Percentiles rank a stretch among this genome's conserved stretches.
These are phyloP conservation scores for Myrmecophaga tridactyla DNA, from an alignment of 2,113 vertebrate species.

Conservation along the genomic window DNA sequence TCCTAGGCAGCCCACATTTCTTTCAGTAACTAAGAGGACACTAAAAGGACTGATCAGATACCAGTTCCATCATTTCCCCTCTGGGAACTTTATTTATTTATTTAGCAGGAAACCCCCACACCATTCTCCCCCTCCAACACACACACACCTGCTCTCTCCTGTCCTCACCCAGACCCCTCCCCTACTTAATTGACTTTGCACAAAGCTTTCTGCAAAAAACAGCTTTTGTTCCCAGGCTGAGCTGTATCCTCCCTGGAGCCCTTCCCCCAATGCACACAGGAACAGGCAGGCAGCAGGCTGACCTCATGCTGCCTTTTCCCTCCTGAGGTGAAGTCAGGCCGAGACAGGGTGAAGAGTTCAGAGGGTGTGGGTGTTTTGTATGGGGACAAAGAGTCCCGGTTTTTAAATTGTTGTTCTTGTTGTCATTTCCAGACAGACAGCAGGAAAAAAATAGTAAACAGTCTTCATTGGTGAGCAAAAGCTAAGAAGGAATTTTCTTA, in stretches of 20 bases:
- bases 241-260: neutral
- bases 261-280: neutral
- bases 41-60: neutral
- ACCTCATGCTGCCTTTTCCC: neutral
- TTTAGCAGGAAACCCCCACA: neutral
- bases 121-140: too few relatives aligned
- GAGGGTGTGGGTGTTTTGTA: slow-evolving; percentile 50
- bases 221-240: slow-evolving; percentile 46
- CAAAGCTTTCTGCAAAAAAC: slow-evolving; percentile 11
- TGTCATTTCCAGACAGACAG: slow-evolving; percentile 69
- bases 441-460: slow-evolving; percentile 65
- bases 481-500: neutral
- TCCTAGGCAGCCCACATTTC: neutral
- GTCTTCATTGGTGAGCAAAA: neutral
- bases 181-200: neutral
- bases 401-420: neutral
- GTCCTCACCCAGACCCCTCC: neutral
- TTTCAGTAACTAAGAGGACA: neutral
- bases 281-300: neutral
- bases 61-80: neutral
- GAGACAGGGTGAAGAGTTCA: slow-evolving; percentile 36
- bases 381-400: slow-evolving; percentile 64
- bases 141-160: neutral
- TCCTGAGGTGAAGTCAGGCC: slow-evolving; percentile 52
- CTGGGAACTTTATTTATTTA: neutral